Conservation (phyloP, 2,113 vertebrate genomes). For the Myotis davidii region DNA sequence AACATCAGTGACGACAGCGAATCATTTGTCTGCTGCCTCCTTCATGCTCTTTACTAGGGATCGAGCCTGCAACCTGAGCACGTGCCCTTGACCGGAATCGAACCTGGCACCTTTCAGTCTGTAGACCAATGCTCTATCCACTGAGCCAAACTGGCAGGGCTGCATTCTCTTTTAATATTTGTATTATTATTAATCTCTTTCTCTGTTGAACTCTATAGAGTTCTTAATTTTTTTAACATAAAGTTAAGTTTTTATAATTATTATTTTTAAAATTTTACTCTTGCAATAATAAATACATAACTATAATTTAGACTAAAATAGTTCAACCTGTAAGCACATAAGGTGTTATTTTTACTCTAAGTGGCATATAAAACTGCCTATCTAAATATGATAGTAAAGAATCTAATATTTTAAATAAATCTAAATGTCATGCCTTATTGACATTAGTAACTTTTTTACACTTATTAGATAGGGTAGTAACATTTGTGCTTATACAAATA, state of each 20-base stretch:
- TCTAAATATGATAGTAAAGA: background rate
- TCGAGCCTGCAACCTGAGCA: no score
- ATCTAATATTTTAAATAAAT: slow-evolving; percentile 2
- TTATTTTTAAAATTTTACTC: background rate
- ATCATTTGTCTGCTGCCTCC: no score
- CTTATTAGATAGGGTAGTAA: background rate
- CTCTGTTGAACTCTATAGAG: background rate
- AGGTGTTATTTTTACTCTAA: background rate
- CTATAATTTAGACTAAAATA: background rate
- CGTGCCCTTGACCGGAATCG: no score
- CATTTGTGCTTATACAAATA: background rate
- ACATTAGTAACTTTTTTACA: background rate
- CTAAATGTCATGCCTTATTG: background rate
- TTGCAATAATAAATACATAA: background rate
- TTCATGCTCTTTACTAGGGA: no score
- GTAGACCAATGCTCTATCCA: no score
- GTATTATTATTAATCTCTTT: background rate
- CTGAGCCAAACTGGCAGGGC: no score
- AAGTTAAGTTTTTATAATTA: background rate
- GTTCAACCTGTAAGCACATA: background rate
- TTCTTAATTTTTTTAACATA: background rate
- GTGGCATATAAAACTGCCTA: background rate
- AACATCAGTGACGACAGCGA: no score
- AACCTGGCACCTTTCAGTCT: no score
- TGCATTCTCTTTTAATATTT: background rate